Evolutionary conservation across 1,140 invertebrate genomes (phyloP).

Genomic region (Diorhabda elongata): DNA sequence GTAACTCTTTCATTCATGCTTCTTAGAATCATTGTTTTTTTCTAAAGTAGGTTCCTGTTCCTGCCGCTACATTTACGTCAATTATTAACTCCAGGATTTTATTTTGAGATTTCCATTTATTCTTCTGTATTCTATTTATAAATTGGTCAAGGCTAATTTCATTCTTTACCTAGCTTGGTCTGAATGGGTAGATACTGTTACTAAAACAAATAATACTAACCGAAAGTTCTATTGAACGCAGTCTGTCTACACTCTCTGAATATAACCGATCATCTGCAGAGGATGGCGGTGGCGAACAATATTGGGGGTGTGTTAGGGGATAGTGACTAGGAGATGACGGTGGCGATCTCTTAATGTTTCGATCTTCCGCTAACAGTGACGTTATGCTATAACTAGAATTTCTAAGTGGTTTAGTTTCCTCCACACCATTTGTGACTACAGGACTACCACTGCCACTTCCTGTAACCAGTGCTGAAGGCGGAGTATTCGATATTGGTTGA

Average conservation of each 20-base stretch:
- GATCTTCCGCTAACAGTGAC: conserved; percentile 59
- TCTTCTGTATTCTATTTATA: no score
- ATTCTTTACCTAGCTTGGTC: no score
- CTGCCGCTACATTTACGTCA: no score
- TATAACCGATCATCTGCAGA: conserved; percentile 41
- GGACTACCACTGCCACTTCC: conserved; percentile 32
- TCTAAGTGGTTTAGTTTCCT: conserved; percentile 34
- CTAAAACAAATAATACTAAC: conserved; percentile 27
- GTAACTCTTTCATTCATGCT: no score
- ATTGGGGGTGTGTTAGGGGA: conserved; percentile 30
- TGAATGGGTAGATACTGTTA: no score
- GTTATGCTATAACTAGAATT: conserved; percentile 66
- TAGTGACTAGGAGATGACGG: conserved; percentile 46
- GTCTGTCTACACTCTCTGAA: conserved; percentile 44
- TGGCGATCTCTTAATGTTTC: conserved; percentile 34
- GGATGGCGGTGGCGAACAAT: conserved; percentile 30
- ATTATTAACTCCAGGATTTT: no score
- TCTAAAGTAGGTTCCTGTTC: no score
- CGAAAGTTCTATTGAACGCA: conserved; percentile 45
- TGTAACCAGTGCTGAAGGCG: conserved; percentile 19
- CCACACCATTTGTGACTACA: conserved; percentile 27
- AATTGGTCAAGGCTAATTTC: no score
- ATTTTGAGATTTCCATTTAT: no score
- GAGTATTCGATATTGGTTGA: conserved; percentile 21
- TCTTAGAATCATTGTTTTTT: no score